phyloP scores from a whole-genome alignment of 2,113 vertebrate species.

The Melanotaenia duboulayi region DNA sequence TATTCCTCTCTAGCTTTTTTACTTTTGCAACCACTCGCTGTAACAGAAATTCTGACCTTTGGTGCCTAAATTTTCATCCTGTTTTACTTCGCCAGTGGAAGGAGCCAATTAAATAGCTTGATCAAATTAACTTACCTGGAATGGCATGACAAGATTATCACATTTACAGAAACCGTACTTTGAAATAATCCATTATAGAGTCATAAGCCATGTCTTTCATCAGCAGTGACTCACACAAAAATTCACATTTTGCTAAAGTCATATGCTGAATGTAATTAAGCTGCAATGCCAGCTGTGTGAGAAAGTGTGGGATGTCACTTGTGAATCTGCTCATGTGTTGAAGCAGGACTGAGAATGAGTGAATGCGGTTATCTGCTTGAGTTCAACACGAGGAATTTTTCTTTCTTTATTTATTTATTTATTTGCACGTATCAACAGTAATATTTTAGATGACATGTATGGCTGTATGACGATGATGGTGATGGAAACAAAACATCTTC shows the following conservation, averaged over 20 bases:
- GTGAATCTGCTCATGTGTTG: constrained; percentile 11
- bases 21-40: too few species aligned
- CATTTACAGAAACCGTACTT: constrained; percentile 8
- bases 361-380: constrained; percentile 33
- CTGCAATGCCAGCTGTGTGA: constrained; percentile 36
- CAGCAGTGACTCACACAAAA: constrained; percentile 61
- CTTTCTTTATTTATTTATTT: too few species aligned
- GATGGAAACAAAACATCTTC: too few species aligned
- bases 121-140: constrained; percentile 32
- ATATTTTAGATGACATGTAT: neutral
- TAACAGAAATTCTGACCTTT: too few species aligned
- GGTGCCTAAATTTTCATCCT: too few species aligned
- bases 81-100: neutral
- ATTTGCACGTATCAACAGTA: constrained; percentile 5
- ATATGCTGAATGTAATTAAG: constrained; percentile 63
- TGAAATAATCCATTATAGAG: constrained; percentile 38
- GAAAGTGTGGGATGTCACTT: constrained; percentile 28
- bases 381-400: constrained; percentile 3
- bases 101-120: constrained; percentile 20
- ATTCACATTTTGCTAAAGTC: constrained; percentile 61
- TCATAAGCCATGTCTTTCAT: constrained; percentile 28
- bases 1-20: too few species aligned
- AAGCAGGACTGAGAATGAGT: constrained; percentile 1
- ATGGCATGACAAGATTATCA: constrained; percentile 27
- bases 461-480: neutral